Evolutionary conservation across 37 sponge, comb jelly and placozoan species (phyloP), one percentile per base, ranked within the genome.

Genomic region (Cliona cf. orientalis): DNA sequence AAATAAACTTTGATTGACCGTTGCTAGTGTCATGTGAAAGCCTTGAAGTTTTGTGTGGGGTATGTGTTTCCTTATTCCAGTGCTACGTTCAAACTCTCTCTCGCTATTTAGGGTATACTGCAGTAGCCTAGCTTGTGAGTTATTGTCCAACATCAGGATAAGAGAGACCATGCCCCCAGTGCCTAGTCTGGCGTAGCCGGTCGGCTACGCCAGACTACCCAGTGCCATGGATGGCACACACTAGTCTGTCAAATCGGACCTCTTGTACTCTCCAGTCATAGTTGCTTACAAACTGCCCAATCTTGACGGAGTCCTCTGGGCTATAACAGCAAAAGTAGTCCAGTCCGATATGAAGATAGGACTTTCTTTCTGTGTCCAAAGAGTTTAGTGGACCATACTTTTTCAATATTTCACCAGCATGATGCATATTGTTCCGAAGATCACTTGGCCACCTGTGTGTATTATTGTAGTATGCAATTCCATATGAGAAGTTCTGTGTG

Each of bases 251-350:
- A 45, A 72, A 72, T 56, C 74, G 6, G 5, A 72, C 32, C 22
- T 42, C 56, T 14, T 72, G 74, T 6, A 56, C 56, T 33, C 9
- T 72, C 74, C 74, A 72, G 3, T 21, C 12, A 31, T 72, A 43
- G 45, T 7, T 72, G 57, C 46, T 46, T 25, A 72, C 35, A 72
- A 72, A 72, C 56, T 72, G 5, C 31, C 74, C 74, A 25, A 72
- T 42, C 56, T 72, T 72, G 5, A 72, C 19, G 29, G 31, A 28
- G 9, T 72, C 74, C 9, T 72, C 74, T 25, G 57, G 26, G 22
- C 26, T 72, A 26, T 72, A 72, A 33, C 74, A 72, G 29, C 74
- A 72, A 33, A 46, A 72, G 45, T 72, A 72, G 74, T 72, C 74
- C 21, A 72, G 31, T 45, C 56, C 6, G 22, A 72, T 23, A 43